phyloP scores from a whole-genome alignment of 2,888 invertebrate genomes.

The Cephus runcator region DNA sequence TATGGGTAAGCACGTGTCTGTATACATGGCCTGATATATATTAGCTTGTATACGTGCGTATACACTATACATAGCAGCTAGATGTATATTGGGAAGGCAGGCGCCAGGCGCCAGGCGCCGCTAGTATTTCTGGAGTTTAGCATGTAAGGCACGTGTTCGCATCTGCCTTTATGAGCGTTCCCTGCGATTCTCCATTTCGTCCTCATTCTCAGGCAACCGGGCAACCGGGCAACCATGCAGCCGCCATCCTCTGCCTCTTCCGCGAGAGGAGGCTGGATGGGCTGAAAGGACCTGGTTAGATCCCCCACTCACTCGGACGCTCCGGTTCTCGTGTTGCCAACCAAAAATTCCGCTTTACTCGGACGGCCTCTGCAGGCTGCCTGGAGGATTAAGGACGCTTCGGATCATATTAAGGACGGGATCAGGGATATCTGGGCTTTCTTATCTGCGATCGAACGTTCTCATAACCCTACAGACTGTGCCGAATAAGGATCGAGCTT shows the following conservation, averaged over 20 bases:
- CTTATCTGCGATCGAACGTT: conserved; percentile 7
- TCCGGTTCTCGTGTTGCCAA: too few relatives aligned
- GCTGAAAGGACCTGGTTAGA: conserved; percentile 31
- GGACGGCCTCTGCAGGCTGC: conserved; percentile 2
- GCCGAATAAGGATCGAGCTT: background rate
- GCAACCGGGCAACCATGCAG: conserved; percentile 27
- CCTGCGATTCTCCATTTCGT: conserved; percentile 57
- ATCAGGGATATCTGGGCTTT: conserved; percentile 24
- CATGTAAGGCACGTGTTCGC: conserved; percentile 64
- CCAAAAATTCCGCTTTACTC: too few relatives aligned
- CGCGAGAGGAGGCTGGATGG: conserved; percentile 12
- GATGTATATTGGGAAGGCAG: background rate
- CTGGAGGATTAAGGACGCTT: conserved; percentile 48
- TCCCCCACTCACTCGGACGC: too few relatives aligned
- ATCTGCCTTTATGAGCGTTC: conserved; percentile 63
- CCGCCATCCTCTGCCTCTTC: conserved; percentile 5
- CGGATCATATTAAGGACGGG: conserved; percentile 55
- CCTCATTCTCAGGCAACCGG: conserved; percentile 50
- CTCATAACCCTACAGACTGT: background rate
- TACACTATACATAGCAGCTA: background rate
- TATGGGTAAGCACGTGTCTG: too few relatives aligned
- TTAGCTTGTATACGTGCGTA: background rate
- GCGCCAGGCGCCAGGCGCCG: conserved; percentile 13
- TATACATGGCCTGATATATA: too few relatives aligned
- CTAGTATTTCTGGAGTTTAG: conserved; percentile 35